Evolutionary conservation across 2,888 invertebrate species (phyloP).

Genomic region (Rhingia campestris): DNA sequence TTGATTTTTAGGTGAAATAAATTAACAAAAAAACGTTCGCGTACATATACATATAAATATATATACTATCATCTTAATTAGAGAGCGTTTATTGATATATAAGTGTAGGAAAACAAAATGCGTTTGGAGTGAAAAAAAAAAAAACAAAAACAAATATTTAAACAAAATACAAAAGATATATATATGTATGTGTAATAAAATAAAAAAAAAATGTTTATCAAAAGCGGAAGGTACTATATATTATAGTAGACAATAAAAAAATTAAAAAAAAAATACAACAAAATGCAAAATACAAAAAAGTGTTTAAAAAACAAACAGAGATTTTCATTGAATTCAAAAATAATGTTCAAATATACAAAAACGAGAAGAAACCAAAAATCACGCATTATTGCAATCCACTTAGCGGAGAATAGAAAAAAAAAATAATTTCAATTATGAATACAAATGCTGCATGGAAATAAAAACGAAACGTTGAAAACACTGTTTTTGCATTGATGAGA

Average conservation of each 20-base stretch:
- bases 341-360: conserved; percentile 25
- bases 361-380: neutral
- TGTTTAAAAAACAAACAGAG: neutral
- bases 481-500: neutral
- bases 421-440: neutral
- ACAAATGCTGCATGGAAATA: neutral
- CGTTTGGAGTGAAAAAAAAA: conserved; percentile 54
- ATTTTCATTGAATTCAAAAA: conserved; percentile 22
- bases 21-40: conserved; percentile 12
- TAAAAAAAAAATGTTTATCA: conserved; percentile 30
- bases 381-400: neutral
- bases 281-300: conserved; percentile 1
- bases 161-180: conserved; percentile 15
- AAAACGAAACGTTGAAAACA: neutral
- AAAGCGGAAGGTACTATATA: conserved; percentile 64
- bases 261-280: conserved; percentile 8
- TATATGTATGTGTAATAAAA: conserved; percentile 47
- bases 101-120: conserved; percentile 45
- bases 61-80: conserved; percentile 62
- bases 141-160: conserved; percentile 3
- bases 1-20: conserved; percentile 45
- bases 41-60: conserved; percentile 35
- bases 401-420: neutral
- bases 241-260: conserved; percentile 74
- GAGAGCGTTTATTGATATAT: conserved; percentile 54